These are phyloP conservation scores for Romanomermis culicivorax DNA, from an alignment of 2,888 invertebrate species.

Conservation along the genomic window DNA sequence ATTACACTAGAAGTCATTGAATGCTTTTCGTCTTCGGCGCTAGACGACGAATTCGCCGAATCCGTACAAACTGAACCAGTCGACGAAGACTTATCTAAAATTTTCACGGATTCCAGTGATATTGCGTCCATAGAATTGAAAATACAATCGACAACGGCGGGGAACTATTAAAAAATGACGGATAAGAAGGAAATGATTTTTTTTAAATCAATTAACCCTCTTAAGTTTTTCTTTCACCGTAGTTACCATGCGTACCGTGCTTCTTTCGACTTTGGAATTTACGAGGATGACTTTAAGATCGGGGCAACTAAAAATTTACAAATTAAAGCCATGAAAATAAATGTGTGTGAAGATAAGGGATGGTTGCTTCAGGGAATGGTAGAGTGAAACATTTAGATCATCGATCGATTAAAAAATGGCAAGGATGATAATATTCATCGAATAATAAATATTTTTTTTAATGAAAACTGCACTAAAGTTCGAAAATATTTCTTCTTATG, in stretches of 20 bases:
- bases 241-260: constrained; percentile 52
- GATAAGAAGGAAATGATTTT: neutral
- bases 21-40: constrained; percentile 17
- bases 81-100: constrained; percentile 12
- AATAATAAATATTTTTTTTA: no score
- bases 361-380: no score
- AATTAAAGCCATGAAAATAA: no score
- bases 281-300: constrained; percentile 47
- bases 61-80: neutral
- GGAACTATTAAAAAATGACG: constrained; percentile 35
- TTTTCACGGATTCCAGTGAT: constrained; percentile 36
- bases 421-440: no score
- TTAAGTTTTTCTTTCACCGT: constrained; percentile 39
- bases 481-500: no score
- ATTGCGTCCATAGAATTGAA: constrained; percentile 54
- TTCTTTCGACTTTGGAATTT: constrained; percentile 59
- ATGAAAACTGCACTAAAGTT: no score
- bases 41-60: neutral
- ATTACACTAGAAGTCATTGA: neutral
- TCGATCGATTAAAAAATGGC: no score
- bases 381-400: no score
- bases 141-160: constrained; percentile 47
- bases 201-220: constrained; percentile 31
- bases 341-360: no score
- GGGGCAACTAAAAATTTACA: constrained; percentile 19